Base-by-base conservation (phyloP, 64 coral and sea anemone species). In the Stylophora pistillata region DNA sequence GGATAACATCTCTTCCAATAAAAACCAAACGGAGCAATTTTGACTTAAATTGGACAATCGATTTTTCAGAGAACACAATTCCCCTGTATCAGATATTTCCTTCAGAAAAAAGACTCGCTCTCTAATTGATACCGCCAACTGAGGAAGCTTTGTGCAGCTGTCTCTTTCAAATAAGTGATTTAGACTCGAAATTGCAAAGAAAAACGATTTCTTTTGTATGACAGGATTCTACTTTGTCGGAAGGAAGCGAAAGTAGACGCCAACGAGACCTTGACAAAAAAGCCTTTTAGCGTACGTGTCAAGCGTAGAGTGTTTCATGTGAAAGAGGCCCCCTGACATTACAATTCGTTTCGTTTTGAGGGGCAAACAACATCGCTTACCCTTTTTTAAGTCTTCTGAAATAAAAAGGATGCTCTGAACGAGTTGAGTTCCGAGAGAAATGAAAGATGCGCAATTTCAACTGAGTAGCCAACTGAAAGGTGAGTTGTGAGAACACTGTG, bases 121-220 rank as follows among this genome's bases (percentile, higher is more conserved):
- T 28, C n/a, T 52, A 76, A 76, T 17, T 34, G 73, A 76, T 53
- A n/a, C 53, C 37, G 37, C 80, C 53, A 84, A 69, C 61, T 64
- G 13, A 69, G 60, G 26, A 20, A n/a, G 65, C 21, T 7, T 13
- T 62, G 29, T 30, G 28, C 27, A 73, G 29, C 29, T 73, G 12
- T 30, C 71, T 15, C 31, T 3, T 47, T 47, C 37, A 47, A 47
- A 47, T 47, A 47, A 47, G 37, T 73, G 31, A 60, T 60, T 68
- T 52, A 76, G 73, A 76, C n/a, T 68, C 1, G 21, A 76, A 76
- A 76, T 41, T 76, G 4, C 18, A 23, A 52, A 76, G 33, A 23
- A 76, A 75, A 76, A 76, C 20, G 9, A 76, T 23, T 34, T 76
- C 53, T 10, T 34, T 76, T 76, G 1, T 21, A 53, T 76, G 53